These are phyloP conservation scores for Lamellibrachia satsuma DNA, from an alignment of 2,888 invertebrate species.

Conservation along the genomic window DNA sequence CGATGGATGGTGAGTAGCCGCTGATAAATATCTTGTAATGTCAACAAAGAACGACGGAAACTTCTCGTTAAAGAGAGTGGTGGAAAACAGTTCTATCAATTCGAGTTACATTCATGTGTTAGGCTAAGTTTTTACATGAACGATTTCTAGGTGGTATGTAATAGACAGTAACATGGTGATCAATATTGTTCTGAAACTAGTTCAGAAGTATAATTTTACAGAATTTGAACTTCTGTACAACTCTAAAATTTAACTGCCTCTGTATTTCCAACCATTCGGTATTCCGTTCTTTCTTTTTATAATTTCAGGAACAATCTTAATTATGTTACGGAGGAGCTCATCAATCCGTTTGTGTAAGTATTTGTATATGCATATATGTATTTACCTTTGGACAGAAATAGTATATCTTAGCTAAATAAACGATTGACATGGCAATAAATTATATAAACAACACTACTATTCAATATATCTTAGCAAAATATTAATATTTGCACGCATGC, in stretches of 20 bases:
- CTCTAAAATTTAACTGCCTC: too few species aligned
- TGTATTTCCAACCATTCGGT: not conserved
- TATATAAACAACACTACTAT: too few species aligned
- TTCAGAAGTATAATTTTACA: not conserved
- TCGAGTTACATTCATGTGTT: too few species aligned
- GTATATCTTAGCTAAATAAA: too few species aligned
- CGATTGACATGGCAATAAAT: too few species aligned
- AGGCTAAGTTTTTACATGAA: not conserved
- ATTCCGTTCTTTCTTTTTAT: not conserved
- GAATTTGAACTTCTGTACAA: too few species aligned
- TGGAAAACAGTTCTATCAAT: not conserved
- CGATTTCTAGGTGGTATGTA: not conserved
- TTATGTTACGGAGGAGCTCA: constrained; percentile 44
- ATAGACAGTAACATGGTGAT: not conserved
- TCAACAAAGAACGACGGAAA: not conserved
- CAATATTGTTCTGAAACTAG: not conserved
- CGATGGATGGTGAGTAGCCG: constrained; percentile 80
- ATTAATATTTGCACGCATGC: too few species aligned
- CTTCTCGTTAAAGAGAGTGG: too few species aligned
- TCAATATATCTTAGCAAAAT: too few species aligned
- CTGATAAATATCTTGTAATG: not conserved
- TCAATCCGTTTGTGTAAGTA: constrained; percentile 38
- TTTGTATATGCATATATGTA: not conserved
- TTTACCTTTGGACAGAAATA: not conserved
- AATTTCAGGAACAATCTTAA: constrained; percentile 42